These are phyloP conservation scores for Thunnus maccoyii DNA, from an alignment of 2,113 vertebrate species.

Conservation along the genomic window DNA sequence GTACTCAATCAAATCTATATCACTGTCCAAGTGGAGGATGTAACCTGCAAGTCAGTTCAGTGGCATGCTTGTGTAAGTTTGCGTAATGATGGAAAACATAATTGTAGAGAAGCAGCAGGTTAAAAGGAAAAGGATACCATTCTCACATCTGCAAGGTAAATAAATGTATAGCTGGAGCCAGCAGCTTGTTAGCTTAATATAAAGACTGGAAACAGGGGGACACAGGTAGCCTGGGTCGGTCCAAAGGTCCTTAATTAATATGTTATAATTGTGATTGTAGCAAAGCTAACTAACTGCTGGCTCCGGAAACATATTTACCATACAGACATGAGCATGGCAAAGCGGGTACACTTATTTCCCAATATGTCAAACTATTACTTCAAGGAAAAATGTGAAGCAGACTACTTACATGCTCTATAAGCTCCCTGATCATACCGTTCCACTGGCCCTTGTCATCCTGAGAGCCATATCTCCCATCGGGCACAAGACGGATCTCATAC, in stretches of 20 bases:
- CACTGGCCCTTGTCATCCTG: slow-evolving; percentile 99
- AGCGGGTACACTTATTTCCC: neutral
- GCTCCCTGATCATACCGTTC: slow-evolving; percentile 98
- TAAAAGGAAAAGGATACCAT: neutral
- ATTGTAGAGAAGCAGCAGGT: neutral
- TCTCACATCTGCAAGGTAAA: neutral
- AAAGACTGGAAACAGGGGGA: neutral
- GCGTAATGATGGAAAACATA: slow-evolving; percentile 18
- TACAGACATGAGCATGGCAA: neutral
- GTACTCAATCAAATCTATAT: slow-evolving; percentile 71
- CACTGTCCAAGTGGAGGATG: slow-evolving; percentile 65
- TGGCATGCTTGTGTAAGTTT: slow-evolving; percentile 35
- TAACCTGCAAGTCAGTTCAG: slow-evolving; percentile 27
- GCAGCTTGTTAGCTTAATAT: neutral
- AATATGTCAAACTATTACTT: neutral
- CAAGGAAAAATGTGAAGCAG: neutral
- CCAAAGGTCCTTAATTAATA: neutral
- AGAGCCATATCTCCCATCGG: slow-evolving; percentile 94
- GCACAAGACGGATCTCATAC: slow-evolving; percentile 96
- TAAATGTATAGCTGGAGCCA: neutral
- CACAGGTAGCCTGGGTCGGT: neutral
- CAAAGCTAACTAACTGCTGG: slow-evolving; percentile 9
- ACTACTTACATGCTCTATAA: slow-evolving; percentile 97
- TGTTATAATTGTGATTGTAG: too few relatives aligned
- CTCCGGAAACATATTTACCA: neutral